Evolutionary conservation across 2,888 invertebrate genomes (phyloP), one percentile per base, ranked within the genome.

Genomic region (Drosophila rubida): DNA sequence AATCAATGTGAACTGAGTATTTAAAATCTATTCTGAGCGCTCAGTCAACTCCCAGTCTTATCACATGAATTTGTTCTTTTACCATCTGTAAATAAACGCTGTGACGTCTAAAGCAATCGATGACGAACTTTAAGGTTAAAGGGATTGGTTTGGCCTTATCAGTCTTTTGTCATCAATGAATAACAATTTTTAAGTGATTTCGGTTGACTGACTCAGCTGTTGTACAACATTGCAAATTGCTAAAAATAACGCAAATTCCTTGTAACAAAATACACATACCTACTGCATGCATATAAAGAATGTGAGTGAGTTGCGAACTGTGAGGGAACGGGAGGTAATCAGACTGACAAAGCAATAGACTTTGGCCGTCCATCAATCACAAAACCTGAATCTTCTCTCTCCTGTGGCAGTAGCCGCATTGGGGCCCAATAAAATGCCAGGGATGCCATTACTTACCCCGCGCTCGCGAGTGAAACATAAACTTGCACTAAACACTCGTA

Each of bases 121-220:
- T 53, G 55, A 67, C 27, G 46, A 44, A 54, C 54, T 41, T 41
- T 25, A 54, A 54, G 75, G 74, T 41, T 41, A 22, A 54, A 54
- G 75, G 74, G 75, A 49, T 75, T 70, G 74, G 58, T 70, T 46
- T 50, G 7, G n/a, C 11, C 53, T 45, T 75, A 66, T 75, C 70
- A 67, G 61, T 62, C 16, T 61, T 79, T 78, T 80, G 83, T 80
- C 75, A 83, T 73, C 78, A 67, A 64, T 81, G 81, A 64, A 69
- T 79, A 69, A 54, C 35, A 30, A n/a, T 9, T 25, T 41, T 50
- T 44, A 57, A 32, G 32, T 51, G 55, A 66, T 63, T 54, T 65
- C 50, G 23, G 6, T 27, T 16, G 44, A 49, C 57, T 75, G 59
- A 75, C 39, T 71, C 74, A 75, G 69, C 58, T 64, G 63, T 22